Evolutionary conservation across 2,888 invertebrate species (phyloP), one percentile per base, ranked within the genome.

Genomic region (Anorthoa munda): DNA sequence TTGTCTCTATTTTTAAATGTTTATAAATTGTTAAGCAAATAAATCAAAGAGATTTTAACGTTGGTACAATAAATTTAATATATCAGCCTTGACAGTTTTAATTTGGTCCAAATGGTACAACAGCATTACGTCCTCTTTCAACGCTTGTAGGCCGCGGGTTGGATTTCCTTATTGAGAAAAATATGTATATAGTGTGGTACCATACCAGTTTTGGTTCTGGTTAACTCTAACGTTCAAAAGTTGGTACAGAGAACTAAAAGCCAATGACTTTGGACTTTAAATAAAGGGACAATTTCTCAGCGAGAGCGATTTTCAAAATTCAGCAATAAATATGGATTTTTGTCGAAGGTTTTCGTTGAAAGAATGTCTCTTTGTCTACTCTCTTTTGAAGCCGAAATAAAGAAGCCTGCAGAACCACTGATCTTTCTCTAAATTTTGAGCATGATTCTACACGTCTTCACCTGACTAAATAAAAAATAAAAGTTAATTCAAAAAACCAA

Each of bases 91-190:
- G 31, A 45, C 2, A 17, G 56, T 15, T 15, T 13, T 21, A 11
- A 26, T 63, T 15, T 18, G 7, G 18, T 31, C 18, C 12, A 59
- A 64, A 64, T 17, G 23, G 23, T 31, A 50, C 17, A 39, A 7
- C 23, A 26, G 17, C 46, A 72, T 21, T 51, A 17, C 31, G 17
- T 53, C 64, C 31, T 15, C 65, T 53, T 65, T 65, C 75, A 48
- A 56, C 15, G 45, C 4, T n/a, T 51, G 46, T 48, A 46, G 59
- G 59, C 18, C 45, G 12, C 53, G 17, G 39, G 39, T 65, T 60
- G 7, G 1, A 59, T 39, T 65, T 23, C 23, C 48, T 13, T 59
- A 21, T 45, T 21, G 26, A 58, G 45, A 73, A 58, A 21, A 50
- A 18, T 7, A 17, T 60, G n/a, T 2, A 21, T 0, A 13, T 4